Percentiles rank a stretch among this genome's conserved stretches.
Conservation (phyloP, 2,113 vertebrate species). For the Rhineura floridana region DNA sequence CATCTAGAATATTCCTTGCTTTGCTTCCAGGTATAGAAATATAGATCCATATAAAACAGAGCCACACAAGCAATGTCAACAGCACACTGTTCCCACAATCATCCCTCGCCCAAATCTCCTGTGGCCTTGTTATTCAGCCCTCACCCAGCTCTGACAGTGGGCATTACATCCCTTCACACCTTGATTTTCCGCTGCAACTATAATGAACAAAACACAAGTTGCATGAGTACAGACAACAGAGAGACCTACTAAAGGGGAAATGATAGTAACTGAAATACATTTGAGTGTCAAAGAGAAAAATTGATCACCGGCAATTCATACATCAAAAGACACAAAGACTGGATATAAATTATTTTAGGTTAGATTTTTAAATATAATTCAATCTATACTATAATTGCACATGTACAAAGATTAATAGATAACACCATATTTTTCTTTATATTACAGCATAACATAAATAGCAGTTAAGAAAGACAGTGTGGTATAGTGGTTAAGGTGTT, state of each 20-base stretch:
- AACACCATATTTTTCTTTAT: background rate
- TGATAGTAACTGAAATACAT: background rate
- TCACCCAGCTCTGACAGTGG: background rate
- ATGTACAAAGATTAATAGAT: constrained; percentile 8
- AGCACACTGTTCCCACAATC: background rate
- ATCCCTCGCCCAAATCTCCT: background rate
- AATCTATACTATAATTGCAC: background rate
- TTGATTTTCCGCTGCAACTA: constrained; percentile 23
- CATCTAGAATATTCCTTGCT: background rate
- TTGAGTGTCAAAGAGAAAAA: constrained; percentile 24
- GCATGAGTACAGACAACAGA: background rate
- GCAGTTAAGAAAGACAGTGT: too few relatives aligned
- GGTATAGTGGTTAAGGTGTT: too few relatives aligned
- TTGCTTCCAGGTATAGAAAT: background rate
- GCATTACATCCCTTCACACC: background rate
- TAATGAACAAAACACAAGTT: background rate
- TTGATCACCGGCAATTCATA: background rate
- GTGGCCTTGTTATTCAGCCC: background rate
- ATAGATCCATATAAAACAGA: too few relatives aligned
- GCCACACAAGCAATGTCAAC: too few relatives aligned
- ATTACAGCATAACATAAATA: background rate
- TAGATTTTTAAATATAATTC: background rate
- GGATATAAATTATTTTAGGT: background rate
- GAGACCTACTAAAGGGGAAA: background rate
- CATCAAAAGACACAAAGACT: background rate